Evolutionary conservation across 2,888 invertebrate species (phyloP), one percentile per base, ranked within the genome.

Genomic region (Hypercompe scribonia): DNA sequence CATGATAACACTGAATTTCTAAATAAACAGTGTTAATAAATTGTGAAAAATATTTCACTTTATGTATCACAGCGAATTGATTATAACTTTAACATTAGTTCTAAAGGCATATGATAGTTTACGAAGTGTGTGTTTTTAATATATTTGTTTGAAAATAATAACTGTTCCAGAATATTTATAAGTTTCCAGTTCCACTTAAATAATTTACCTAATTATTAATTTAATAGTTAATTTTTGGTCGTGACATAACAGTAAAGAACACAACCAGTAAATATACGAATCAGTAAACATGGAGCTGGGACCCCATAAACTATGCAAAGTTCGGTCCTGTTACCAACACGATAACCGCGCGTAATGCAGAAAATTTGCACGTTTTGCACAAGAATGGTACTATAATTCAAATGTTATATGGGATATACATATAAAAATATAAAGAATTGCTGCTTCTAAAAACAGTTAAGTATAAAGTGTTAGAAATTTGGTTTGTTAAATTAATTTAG

Each of bases 271-370:
- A 72, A 61, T 39, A 72, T 70, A 24, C 13, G 33, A 13, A 39
- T 72, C 42, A 46, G 65, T 39, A 8, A 24, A 58, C 4, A 28
- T 24, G 46, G 70, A 74, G 76, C 36, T 66, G 33, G 15, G 72
- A 28, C 50, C 24, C 36, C 66, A 78, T 75, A 71, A 73, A 82
- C 70, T 24, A 72, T 21, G 18, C 33, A 31, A 68, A 81, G 67
- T 77, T 68, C 79, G 64, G 69, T 77, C 78, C 77, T 79, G 77
- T 78, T 58, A 34, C 64, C 70, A 73, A 68, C 70, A 78, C 74
- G 83, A 83, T 83, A 83, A 80, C 81, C 74, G 70, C 79, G 76
- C 72, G 75, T 82, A 82, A 82, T 83, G 83, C 80, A 84, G 82
- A 79, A 82, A 82, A 84, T 84, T 83, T 82, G 73, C 85, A 84